These are phyloP conservation scores for Eurystomus glaucurus DNA, from an alignment of 2,797 vertebrate genomes.

Conservation along the genomic window DNA sequence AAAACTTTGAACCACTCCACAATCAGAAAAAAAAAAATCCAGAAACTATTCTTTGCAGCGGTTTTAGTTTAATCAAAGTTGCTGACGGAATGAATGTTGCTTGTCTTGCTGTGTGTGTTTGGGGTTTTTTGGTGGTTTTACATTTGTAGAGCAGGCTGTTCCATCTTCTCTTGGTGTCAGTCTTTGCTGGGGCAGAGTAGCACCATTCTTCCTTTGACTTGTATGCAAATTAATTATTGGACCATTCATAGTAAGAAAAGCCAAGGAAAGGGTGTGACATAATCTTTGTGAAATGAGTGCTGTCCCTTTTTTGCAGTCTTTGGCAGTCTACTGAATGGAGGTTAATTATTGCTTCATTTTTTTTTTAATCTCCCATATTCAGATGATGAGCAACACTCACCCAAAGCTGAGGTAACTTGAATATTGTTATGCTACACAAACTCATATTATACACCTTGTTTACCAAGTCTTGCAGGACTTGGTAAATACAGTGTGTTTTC, in stretches of 20 bases:
- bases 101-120: neutral
- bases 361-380: neutral
- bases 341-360: neutral
- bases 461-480: neutral
- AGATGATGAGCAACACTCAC: neutral
- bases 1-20: neutral
- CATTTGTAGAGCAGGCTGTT: neutral
- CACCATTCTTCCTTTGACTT: neutral
- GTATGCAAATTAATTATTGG: neutral
- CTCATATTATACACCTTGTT: neutral
- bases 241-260: neutral
- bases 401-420: neutral
- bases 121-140: neutral
- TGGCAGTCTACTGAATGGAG: neutral
- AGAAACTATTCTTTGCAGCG: neutral
- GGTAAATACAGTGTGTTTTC: neutral
- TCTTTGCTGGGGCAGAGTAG: neutral
- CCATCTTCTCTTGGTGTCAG: neutral
- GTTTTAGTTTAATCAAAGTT: neutral
- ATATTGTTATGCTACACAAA: neutral
- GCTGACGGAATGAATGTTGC: neutral
- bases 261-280: neutral
- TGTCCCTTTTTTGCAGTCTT: neutral
- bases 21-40: neutral
- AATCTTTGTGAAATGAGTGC: neutral